Evolutionary conservation across 2,888 invertebrate genomes (phyloP).

Genomic region (Caenorhabditis doughertyi): DNA sequence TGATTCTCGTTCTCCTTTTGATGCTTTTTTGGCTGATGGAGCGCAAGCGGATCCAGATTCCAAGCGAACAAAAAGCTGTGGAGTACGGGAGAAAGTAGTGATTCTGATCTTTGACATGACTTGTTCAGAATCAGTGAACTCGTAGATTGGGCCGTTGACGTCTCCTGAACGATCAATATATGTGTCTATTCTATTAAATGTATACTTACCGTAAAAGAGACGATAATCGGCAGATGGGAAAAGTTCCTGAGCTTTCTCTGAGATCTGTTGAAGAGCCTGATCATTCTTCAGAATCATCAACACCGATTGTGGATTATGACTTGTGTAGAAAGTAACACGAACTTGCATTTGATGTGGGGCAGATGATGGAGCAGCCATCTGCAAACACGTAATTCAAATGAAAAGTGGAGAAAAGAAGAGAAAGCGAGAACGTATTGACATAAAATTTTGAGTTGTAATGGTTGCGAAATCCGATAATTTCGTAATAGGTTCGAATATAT

Average conservation of each 20-base stretch:
- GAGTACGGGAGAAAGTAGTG: slow-evolving; percentile 53
- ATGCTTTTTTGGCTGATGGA: slow-evolving; percentile 9
- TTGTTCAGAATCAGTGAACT: slow-evolving; percentile 48
- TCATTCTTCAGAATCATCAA: slow-evolving; percentile 54
- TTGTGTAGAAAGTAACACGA: slow-evolving; percentile 54
- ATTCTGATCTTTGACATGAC: slow-evolving; percentile 51
- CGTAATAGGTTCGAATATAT: slow-evolving; percentile 15
- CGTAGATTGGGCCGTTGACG: slow-evolving; percentile 53
- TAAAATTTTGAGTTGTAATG: not conserved
- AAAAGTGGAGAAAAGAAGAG: not conserved
- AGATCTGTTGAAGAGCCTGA: slow-evolving; percentile 37
- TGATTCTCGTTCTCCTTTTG: slow-evolving; percentile 29
- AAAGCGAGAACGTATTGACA: slow-evolving; percentile 6
- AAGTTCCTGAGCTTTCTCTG: slow-evolving; percentile 41
- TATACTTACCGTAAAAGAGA: slow-evolving; percentile 36
- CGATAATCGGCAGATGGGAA: slow-evolving; percentile 45
- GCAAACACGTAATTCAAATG: too few relatives aligned
- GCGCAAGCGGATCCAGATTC: slow-evolving; percentile 5
- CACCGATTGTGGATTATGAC: slow-evolving; percentile 46
- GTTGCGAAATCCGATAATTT: slow-evolving; percentile 34
- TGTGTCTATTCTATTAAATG: too few relatives aligned
- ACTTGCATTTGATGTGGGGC: slow-evolving; percentile 53
- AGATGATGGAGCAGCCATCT: slow-evolving; percentile 38
- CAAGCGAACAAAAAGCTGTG: slow-evolving; percentile 50
- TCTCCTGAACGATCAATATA: slow-evolving; percentile 37